Evolutionary conservation across 2,888 invertebrate species (phyloP), one percentile per base, ranked within the genome.

Genomic region (Himalopsyche tibetana): DNA sequence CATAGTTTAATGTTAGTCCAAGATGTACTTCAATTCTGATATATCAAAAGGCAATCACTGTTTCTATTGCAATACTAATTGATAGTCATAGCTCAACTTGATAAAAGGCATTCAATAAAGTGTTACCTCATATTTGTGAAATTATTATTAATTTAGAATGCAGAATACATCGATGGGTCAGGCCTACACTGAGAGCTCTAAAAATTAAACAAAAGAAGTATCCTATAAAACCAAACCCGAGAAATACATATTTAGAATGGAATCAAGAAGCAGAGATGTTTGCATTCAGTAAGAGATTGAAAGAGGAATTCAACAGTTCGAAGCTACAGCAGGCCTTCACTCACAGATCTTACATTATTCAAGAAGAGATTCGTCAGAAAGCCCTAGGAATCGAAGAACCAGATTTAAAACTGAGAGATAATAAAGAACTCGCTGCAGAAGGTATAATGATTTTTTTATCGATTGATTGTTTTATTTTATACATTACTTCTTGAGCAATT

Each of bases 181-280:
- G 94, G 4, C 96, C 97, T 45, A 95, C 95, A 8, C 91, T 96
- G 88, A 93, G 91, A 89, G 95, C 94, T 90, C 90, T 97, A 15
- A 94, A 95, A 84, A 95, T 95, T 0, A 94, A 94, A 9, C 94
- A 95, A 89, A 92, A 90, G 89, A 89, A 87, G 83, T 89, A 91
- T 89, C 89, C 93, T 89, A 89, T 89, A 91, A 86, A 82, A 19
- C 90, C 90, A 40, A 90, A 90, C 42, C 92, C 92, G 1, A 92
- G 97, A 88, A 95, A 95, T 42, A 93, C 94, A 11, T 96, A 93
- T 90, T 89, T 96, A n/a, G 97, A 96, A 90, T 98, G 98, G 98
- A 98, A 98, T 90, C 95, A 97, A 89, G 95, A 96, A 89, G 95
- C 97, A 0, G 98, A 99, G 92, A 88, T 99, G 4, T 98, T 94